These are phyloP conservation scores for Macaria notata DNA, from an alignment of 2,888 invertebrate genomes.

Conservation along the genomic window DNA sequence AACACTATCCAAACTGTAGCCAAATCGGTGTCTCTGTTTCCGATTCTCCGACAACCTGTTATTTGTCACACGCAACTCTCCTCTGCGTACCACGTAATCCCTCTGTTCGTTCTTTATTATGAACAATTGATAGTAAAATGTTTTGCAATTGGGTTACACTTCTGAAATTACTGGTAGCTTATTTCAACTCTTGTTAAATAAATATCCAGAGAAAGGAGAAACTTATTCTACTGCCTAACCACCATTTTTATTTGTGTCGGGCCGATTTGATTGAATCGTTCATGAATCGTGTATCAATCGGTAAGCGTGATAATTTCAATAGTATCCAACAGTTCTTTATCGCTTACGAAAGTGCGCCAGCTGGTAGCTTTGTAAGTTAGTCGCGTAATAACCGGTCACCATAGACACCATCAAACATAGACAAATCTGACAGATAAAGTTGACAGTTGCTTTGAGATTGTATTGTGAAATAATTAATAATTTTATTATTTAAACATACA, in stretches of 20 bases:
- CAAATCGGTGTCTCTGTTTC: conserved; percentile 64
- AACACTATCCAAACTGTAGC: conserved; percentile 65
- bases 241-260: conserved; percentile 72
- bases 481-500: too few species aligned
- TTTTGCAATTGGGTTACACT: conserved; percentile 43
- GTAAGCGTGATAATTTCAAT: conserved; percentile 11
- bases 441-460: conserved; percentile 4
- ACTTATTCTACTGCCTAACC: conserved; percentile 62
- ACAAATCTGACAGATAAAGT: conserved; percentile 14
- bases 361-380: conserved; percentile 4
- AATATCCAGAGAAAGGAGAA: conserved; percentile 59
- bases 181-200: conserved; percentile 51
- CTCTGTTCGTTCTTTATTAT: conserved; percentile 51
- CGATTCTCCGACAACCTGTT: conserved; percentile 76
- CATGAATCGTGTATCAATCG: conserved; percentile 29
- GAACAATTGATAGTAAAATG: conserved; percentile 47
- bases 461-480: too few species aligned
- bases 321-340: conserved; percentile 7
- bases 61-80: conserved; percentile 76
- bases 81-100: conserved; percentile 62
- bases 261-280: conserved; percentile 29
- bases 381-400: conserved; percentile 6
- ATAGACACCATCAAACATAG: conserved; percentile 14
- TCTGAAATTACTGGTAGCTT: conserved; percentile 41
- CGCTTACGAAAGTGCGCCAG: background rate